Percentiles rank a stretch among this genome's conserved stretches.
These are phyloP conservation scores for Myzus persicae DNA, from an alignment of 1,140 invertebrate species.

Conservation along the genomic window DNA sequence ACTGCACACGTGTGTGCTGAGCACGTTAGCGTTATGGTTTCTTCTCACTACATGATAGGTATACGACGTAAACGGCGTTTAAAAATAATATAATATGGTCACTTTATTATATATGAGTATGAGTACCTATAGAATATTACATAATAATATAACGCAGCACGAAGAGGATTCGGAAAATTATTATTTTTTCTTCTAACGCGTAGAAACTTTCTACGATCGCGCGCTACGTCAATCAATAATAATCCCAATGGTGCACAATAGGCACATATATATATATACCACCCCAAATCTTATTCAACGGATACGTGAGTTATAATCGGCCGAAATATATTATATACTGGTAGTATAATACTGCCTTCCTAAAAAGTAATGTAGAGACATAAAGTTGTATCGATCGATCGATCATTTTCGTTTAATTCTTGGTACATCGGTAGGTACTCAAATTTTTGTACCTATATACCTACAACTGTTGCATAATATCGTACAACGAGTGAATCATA, in stretches of 20 bases:
- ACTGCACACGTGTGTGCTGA: background rate
- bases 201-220: slow-evolving; percentile 28
- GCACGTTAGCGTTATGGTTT: background rate
- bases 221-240: background rate
- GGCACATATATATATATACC: no score
- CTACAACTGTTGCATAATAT: background rate
- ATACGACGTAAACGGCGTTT: background rate
- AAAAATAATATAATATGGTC: background rate
- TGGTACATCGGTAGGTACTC: background rate
- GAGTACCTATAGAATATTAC: no score
- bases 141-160: background rate
- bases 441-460: background rate
- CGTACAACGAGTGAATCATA: background rate
- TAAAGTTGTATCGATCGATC: background rate
- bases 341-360: no score
- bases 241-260: background rate
- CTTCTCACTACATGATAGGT: background rate
- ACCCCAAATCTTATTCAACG: no score
- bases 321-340: background rate
- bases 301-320: background rate
- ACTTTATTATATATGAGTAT: no score
- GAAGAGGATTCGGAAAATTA: background rate
- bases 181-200: background rate
- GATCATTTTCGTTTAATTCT: background rate
- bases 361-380: background rate